These are phyloP conservation scores for Rhincodon typus DNA, from an alignment of 2,797 vertebrate genomes.

Conservation along the genomic window DNA sequence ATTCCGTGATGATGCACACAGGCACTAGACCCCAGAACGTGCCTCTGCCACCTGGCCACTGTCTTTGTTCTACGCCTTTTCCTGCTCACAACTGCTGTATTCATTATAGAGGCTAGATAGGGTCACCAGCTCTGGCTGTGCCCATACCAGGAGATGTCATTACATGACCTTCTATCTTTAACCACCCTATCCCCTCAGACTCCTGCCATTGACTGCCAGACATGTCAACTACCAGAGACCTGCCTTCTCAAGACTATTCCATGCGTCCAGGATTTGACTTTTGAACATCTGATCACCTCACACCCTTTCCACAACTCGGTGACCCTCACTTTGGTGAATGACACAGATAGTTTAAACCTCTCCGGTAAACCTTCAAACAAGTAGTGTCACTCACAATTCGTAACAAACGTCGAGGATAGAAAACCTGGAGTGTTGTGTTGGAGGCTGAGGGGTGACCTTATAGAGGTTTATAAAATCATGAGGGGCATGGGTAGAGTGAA, in stretches of 20 bases:
- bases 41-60: not conserved
- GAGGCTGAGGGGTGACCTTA: too few relatives aligned
- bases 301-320: not conserved
- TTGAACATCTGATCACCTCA: not conserved
- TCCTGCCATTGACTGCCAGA: not conserved
- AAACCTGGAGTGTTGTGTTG: not conserved
- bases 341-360: not conserved
- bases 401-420: not conserved
- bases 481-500: too few relatives aligned
- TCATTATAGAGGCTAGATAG: not conserved
- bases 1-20: not conserved
- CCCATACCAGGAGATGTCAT: too few relatives aligned
- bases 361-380: not conserved
- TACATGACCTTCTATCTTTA: too few relatives aligned
- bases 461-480: too few relatives aligned
- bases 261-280: not conserved
- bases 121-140: not conserved
- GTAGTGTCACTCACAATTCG: not conserved
- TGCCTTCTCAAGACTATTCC: not conserved
- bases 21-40: too few relatives aligned
- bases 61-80: not conserved
- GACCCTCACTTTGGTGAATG: not conserved
- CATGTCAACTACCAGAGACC: not conserved
- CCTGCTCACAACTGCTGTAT: not conserved
- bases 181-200: too few relatives aligned